Conservation (phyloP, 2,113 vertebrate genomes). For the Alethe castanea region DNA sequence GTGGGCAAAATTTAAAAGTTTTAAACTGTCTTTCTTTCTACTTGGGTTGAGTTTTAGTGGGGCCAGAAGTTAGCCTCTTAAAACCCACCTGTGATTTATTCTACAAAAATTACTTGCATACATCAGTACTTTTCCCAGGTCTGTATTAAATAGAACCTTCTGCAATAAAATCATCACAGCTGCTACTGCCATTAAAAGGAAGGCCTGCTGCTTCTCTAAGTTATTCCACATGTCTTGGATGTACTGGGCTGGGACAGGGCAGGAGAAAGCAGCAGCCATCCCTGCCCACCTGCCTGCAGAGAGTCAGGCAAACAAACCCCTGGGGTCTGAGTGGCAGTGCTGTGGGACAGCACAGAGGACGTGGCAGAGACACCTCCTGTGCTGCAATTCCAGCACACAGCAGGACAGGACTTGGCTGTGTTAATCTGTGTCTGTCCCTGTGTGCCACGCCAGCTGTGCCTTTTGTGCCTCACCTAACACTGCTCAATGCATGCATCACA, state of each 20-base stretch:
- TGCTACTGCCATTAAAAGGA: background rate
- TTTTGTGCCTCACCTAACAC: background rate
- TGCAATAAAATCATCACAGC: background rate
- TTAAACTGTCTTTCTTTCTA: background rate
- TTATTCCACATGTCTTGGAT: background rate
- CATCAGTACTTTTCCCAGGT: background rate
- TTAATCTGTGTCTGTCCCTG: background rate
- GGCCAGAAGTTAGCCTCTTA: background rate
- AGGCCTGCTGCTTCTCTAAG: background rate
- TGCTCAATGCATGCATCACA: fast-evolving
- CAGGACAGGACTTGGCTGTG: background rate
- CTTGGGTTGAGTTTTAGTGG: background rate
- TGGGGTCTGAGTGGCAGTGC: background rate
- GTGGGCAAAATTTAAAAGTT: background rate
- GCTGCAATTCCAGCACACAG: background rate
- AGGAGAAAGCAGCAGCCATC: background rate
- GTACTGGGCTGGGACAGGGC: background rate
- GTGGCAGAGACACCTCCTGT: fast-evolving
- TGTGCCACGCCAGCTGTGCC: background rate
- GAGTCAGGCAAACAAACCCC: background rate
- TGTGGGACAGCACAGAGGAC: fast-evolving
- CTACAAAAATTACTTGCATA: background rate
- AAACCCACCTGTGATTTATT: background rate
- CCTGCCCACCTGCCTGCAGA: background rate
- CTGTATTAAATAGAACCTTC: background rate